These are phyloP conservation scores for Drosophila sordidula DNA, from an alignment of 2,888 invertebrate species.

Conservation along the genomic window DNA sequence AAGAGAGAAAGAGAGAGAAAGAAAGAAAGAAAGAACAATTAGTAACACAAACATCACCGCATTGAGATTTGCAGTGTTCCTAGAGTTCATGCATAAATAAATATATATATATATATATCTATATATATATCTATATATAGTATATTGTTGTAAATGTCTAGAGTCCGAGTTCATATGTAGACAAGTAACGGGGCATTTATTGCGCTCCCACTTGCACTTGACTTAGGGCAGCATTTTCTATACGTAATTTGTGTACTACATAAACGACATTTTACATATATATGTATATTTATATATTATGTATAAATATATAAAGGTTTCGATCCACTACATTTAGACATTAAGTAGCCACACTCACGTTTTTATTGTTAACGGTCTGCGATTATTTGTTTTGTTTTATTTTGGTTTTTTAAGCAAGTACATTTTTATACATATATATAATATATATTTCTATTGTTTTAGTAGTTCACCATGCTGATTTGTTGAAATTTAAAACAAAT, in stretches of 20 bases:
- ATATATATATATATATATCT: conserved; percentile 1
- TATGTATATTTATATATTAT: conserved; percentile 14
- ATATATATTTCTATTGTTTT: conserved; percentile 31
- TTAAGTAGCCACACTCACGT: conserved; percentile 46
- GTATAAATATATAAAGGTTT: conserved; percentile 39
- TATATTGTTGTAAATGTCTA: conserved; percentile 31
- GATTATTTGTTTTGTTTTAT: conserved; percentile 45
- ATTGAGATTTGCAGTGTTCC: conserved; percentile 53
- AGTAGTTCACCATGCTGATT: conserved; percentile 46
- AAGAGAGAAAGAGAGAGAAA: background rate
- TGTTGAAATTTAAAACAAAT: conserved; percentile 50
- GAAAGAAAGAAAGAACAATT: conserved; percentile 9
- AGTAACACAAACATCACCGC: conserved; percentile 28
- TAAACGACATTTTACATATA: conserved; percentile 43
- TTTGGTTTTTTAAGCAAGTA: conserved; percentile 14
- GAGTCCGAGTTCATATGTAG: conserved; percentile 13
- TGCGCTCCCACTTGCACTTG: conserved; percentile 43
- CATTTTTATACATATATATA: conserved; percentile 5
- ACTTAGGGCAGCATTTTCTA: conserved; percentile 43
- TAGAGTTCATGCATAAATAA: conserved; percentile 33
- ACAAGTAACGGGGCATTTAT: conserved; percentile 39
- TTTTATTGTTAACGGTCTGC: conserved; percentile 48
- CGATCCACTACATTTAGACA: conserved; percentile 42
- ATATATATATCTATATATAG: conserved; percentile 9
- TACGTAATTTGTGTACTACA: conserved; percentile 45